phyloP scores from a whole-genome alignment of 92 coral and sea anemone genomes.

The Diadumene lineata region DNA sequence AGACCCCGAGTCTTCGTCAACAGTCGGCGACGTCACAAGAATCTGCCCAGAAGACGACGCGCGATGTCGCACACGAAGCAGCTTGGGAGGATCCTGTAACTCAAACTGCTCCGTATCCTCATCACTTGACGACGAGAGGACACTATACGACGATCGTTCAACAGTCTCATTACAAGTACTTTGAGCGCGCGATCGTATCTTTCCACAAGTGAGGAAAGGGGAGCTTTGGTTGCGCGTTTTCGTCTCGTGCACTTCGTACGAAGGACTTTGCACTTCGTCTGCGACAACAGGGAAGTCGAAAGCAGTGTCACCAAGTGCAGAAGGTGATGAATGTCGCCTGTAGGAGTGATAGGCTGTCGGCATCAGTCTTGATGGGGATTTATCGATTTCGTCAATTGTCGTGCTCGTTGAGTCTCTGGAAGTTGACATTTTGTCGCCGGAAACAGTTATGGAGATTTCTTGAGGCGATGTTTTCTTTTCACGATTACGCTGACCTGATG shows the following conservation, averaged over 20 bases:
- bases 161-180: slow-evolving; percentile 71
- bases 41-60: slow-evolving; percentile 55
- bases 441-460: slow-evolving; percentile 75
- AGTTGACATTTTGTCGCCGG: slow-evolving; percentile 69
- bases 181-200: slow-evolving; percentile 75
- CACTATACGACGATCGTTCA: slow-evolving; percentile 23
- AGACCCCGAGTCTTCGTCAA: slow-evolving; percentile 38
- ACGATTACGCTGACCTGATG: slow-evolving; percentile 45
- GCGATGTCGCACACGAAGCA: slow-evolving; percentile 51
- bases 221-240: slow-evolving; percentile 68
- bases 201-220: slow-evolving; percentile 78
- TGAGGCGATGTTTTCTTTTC: slow-evolving; percentile 52
- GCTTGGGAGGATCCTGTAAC: slow-evolving; percentile 77
- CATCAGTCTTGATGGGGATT: slow-evolving; percentile 74
- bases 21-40: slow-evolving; percentile 45
- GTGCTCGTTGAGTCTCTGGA: slow-evolving; percentile 43
- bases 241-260: slow-evolving; percentile 25
- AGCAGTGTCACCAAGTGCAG: slow-evolving; percentile 91
- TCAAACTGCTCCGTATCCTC: slow-evolving; percentile 55
- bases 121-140: slow-evolving; percentile 49
- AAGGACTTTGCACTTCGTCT: slow-evolving; percentile 35
- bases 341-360: slow-evolving; percentile 76
- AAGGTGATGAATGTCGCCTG: slow-evolving; percentile 95
- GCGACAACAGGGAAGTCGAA: slow-evolving; percentile 81
- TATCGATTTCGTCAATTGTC: slow-evolving; percentile 15